Percentiles rank a stretch among this genome's conserved stretches.
Conservation (phyloP, 1,140 invertebrate species). For the Lordiphosa collinella region DNA sequence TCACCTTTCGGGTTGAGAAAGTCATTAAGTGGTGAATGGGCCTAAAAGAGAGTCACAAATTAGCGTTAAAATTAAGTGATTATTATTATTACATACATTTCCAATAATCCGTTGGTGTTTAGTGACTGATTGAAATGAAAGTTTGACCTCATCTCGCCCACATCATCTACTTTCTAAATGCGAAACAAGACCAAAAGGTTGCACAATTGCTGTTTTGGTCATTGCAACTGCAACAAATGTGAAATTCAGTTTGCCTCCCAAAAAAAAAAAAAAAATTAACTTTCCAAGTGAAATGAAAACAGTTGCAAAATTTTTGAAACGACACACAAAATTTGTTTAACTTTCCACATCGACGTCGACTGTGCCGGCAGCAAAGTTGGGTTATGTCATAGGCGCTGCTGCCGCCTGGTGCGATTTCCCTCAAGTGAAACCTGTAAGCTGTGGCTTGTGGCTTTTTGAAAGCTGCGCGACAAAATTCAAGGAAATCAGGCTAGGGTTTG, state of each 20-base stretch:
- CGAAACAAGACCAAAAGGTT: conserved; percentile 27
- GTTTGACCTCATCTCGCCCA: conserved; percentile 27
- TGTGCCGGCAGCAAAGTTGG: conserved; percentile 22
- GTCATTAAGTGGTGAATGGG: conserved; percentile 63
- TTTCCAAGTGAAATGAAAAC: conserved; percentile 55
- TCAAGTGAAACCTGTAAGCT: conserved; percentile 72
- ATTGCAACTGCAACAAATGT: conserved; percentile 55
- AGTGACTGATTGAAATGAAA: conserved; percentile 65
- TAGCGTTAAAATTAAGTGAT: conserved; percentile 74
- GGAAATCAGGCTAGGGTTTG: neutral
- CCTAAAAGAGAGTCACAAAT: conserved; percentile 41
- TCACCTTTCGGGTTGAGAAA: conserved; percentile 66
- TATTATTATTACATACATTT: conserved; percentile 60
- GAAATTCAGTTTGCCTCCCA: conserved; percentile 45
- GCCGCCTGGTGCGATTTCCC: conserved; percentile 62
- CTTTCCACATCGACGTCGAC: conserved; percentile 50
- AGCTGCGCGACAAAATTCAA: conserved; percentile 2
- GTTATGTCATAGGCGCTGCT: conserved; percentile 59
- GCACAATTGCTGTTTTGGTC: conserved; percentile 46
- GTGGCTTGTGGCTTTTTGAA: conserved; percentile 26
- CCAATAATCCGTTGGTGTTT: conserved; percentile 45
- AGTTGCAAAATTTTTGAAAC: conserved; percentile 64
- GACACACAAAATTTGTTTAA: conserved; percentile 67
- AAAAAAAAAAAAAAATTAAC: conserved; percentile 39
- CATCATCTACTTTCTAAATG: conserved; percentile 49